Evolutionary conservation across 2,113 vertebrate species (phyloP).

Genomic region (Lepisosteus osseus): DNA sequence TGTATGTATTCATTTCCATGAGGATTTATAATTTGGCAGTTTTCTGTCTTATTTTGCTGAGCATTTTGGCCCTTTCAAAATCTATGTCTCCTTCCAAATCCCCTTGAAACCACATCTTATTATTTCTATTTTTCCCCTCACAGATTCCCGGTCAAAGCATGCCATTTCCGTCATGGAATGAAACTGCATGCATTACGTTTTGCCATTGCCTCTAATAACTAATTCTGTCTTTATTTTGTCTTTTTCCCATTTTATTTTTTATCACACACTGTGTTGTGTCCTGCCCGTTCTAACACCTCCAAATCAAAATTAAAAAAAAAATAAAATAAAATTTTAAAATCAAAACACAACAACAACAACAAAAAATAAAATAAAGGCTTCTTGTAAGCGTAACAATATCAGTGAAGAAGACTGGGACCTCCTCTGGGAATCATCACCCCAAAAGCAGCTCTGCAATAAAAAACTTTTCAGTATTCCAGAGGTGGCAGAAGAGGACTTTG

Average conservation of each 20-base stretch:
- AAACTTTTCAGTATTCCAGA: conserved; percentile 95
- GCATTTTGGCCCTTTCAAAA: conserved; percentile 19
- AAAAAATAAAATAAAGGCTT: conserved; percentile 63
- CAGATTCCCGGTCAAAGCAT: conserved; percentile 83
- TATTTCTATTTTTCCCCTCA: conserved; percentile 38
- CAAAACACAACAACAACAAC: conserved; percentile 10
- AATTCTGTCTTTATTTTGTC: conserved; percentile 97
- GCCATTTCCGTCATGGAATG: conserved; percentile 73
- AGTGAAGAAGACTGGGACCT: conserved; percentile 75
- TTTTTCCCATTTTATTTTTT: conserved; percentile 77
- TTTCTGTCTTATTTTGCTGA: conserved; percentile 14
- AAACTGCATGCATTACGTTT: conserved; percentile 79
- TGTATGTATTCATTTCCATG: background rate
- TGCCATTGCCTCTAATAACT: conserved; percentile 82
- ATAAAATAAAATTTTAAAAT: conserved; percentile 42
- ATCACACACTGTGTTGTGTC: conserved; percentile 73
- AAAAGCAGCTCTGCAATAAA: conserved; percentile 76
- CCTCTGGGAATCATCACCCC: conserved; percentile 78
- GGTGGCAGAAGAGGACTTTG: conserved; percentile 86
- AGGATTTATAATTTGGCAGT: conserved; percentile 13
- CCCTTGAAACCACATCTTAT: conserved; percentile 29
- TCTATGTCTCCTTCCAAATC: conserved; percentile 31
- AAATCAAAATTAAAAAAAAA: conserved; percentile 53
- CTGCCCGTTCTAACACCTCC: conserved; percentile 71
- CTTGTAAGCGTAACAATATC: conserved; percentile 70